Percentiles rank a stretch among this genome's conserved stretches.
Conservation (phyloP, 2,113 vertebrate genomes). For the Conger conger region DNA sequence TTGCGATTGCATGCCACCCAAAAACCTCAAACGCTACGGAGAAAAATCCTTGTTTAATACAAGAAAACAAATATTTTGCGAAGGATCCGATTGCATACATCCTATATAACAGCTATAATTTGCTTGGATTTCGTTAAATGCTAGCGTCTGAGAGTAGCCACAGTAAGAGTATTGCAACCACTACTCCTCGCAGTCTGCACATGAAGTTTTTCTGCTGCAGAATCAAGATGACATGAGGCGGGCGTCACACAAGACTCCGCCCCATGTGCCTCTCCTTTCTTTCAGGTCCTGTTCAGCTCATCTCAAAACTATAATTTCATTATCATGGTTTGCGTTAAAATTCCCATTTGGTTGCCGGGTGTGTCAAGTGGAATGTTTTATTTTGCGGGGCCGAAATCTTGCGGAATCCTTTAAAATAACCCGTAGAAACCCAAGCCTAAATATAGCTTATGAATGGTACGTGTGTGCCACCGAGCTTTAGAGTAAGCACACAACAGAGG, state of each 20-base stretch:
- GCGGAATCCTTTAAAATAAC: not conserved
- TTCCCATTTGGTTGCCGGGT: not conserved
- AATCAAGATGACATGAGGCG: slow-evolving; percentile 43
- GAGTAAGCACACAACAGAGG: not conserved
- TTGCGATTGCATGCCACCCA: slow-evolving; percentile 12
- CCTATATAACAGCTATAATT: slow-evolving; percentile 35
- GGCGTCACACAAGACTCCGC: slow-evolving; percentile 72
- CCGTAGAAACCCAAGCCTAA: not conserved
- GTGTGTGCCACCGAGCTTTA: too few relatives aligned
- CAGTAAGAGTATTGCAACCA: not conserved
- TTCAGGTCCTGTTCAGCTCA: not conserved
- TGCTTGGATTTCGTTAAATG: not conserved
- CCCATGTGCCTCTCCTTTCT: slow-evolving; percentile 33
- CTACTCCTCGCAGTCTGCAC: not conserved
- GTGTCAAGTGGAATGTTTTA: not conserved
- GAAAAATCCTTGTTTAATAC: slow-evolving; percentile 23
- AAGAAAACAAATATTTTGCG: slow-evolving; percentile 56
- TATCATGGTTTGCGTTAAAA: not conserved
- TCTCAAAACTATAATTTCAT: not conserved
- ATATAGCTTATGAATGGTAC: too few relatives aligned
- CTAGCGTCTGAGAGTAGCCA: not conserved
- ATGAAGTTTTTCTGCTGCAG: slow-evolving; percentile 47
- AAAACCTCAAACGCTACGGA: not conserved
- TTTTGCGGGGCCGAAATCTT: not conserved
- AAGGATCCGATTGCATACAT: slow-evolving; percentile 39